These are phyloP conservation scores for Cremastobaeus sp. DNA, from an alignment of 2,888 invertebrate species.

Conservation along the genomic window DNA sequence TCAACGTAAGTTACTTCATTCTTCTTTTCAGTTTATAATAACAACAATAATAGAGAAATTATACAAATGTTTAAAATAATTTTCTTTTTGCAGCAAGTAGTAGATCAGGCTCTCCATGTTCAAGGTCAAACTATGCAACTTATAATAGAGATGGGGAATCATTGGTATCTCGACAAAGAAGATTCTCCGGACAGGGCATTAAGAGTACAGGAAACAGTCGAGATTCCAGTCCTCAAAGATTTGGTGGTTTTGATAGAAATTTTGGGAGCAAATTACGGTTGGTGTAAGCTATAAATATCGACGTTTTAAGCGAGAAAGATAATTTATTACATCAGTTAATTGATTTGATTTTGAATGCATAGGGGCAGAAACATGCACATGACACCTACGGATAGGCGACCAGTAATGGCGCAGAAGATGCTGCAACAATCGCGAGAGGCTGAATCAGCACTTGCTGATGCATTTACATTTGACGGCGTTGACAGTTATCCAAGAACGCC, in stretches of 20 bases:
- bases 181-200: conserved; percentile 82
- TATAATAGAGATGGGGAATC: conserved; percentile 81
- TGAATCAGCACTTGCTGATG: conserved; percentile 89
- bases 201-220: conserved; percentile 76
- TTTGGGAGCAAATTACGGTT: conserved; percentile 73
- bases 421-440: conserved; percentile 93
- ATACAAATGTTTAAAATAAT: neutral
- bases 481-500: conserved; percentile 73
- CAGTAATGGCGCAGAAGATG: conserved; percentile 89
- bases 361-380: conserved; percentile 74
- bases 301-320: neutral
- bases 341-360: neutral
- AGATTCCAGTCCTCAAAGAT: conserved; percentile 79
- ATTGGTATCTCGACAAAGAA: conserved; percentile 80
- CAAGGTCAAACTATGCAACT: conserved; percentile 87
- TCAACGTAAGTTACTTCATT: conserved; percentile 86
- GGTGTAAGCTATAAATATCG: too few relatives aligned
- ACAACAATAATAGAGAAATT: too few relatives aligned
- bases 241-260: conserved; percentile 71
- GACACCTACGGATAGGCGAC: conserved; percentile 73
- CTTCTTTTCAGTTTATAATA: conserved; percentile 10
- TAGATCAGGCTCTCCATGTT: conserved; percentile 95
- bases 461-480: conserved; percentile 79
- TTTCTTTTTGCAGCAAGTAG: conserved; percentile 86
- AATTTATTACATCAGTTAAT: neutral